These are phyloP conservation scores for Deroplatys truncata DNA, from an alignment of 2,888 invertebrate species.

Conservation along the genomic window DNA sequence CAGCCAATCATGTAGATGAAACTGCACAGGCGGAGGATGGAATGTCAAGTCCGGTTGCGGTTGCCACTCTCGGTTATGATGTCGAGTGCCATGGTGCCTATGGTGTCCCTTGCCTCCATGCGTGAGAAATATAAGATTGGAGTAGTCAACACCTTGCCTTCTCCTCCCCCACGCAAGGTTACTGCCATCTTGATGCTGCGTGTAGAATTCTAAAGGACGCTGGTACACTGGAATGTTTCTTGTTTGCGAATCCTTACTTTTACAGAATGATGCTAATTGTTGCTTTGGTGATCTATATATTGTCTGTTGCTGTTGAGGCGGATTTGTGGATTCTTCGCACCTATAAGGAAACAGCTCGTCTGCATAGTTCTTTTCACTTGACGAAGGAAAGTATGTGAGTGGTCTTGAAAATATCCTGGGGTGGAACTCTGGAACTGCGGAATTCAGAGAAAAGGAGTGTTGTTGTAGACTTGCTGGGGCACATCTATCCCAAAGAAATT, in stretches of 20 bases:
- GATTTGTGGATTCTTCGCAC: not conserved
- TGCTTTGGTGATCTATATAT: not conserved
- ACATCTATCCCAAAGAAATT: not conserved
- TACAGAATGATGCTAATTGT: not conserved
- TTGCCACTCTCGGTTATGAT: not conserved
- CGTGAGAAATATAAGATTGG: constrained; percentile 4
- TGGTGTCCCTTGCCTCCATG: not conserved
- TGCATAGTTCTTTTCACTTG: not conserved
- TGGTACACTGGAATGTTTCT: constrained; percentile 13
- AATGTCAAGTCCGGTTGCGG: not conserved
- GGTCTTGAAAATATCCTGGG: not conserved
- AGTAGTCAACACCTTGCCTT: constrained; percentile 7
- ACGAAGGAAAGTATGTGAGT: not conserved
- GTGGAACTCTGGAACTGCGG: constrained; percentile 10
- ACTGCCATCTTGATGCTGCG: not conserved
- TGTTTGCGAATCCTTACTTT: not conserved
- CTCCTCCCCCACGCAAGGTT: not conserved
- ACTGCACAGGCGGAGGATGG: not conserved
- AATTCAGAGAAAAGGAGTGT: not conserved
- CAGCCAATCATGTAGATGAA: not conserved
- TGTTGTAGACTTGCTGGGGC: not conserved
- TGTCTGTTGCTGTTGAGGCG: not conserved
- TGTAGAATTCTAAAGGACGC: constrained; percentile 10
- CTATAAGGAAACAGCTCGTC: not conserved
- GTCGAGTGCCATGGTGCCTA: not conserved